Evolutionary conservation across 1,140 invertebrate species (phyloP).

Genomic region (Hyphantria cunea): DNA sequence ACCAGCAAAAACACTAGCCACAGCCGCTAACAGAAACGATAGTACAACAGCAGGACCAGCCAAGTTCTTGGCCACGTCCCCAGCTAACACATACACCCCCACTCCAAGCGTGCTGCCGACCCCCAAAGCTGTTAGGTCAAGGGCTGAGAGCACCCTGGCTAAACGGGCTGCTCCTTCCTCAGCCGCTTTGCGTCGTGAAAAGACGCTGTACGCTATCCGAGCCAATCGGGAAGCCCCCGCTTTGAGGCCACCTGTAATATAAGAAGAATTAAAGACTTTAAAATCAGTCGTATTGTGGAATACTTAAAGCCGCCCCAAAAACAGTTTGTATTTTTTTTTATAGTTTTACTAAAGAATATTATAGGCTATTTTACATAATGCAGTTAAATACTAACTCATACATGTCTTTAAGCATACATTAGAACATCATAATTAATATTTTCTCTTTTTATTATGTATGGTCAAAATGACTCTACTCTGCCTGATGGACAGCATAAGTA

Average conservation of each 20-base stretch:
- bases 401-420: too few species aligned
- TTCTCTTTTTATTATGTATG: too few species aligned
- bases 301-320: too few species aligned
- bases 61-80: slow-evolving; percentile 89
- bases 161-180: slow-evolving; percentile 82
- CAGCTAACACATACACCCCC: slow-evolving; percentile 94
- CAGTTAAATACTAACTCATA: too few species aligned
- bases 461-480: too few species aligned
- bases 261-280: too few species aligned
- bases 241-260: slow-evolving; percentile 56
- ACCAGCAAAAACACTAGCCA: slow-evolving; percentile 94
- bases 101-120: slow-evolving; percentile 94
- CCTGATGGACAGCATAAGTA: too few species aligned
- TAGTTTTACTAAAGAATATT: too few species aligned
- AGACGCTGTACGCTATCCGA: slow-evolving; percentile 62
- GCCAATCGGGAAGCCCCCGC: slow-evolving; percentile 54
- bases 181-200: slow-evolving; percentile 80
- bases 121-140: slow-evolving; percentile 90
- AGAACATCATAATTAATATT: too few species aligned
- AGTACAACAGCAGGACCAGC: slow-evolving; percentile 92
- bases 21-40: slow-evolving; percentile 92
- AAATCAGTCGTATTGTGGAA: too few species aligned
- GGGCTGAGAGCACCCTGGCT: slow-evolving; percentile 86
- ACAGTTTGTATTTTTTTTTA: too few species aligned
- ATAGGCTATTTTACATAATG: too few species aligned